These are phyloP conservation scores for Drosophila funebris DNA, from an alignment of 1,140 invertebrate genomes.

Conservation along the genomic window DNA sequence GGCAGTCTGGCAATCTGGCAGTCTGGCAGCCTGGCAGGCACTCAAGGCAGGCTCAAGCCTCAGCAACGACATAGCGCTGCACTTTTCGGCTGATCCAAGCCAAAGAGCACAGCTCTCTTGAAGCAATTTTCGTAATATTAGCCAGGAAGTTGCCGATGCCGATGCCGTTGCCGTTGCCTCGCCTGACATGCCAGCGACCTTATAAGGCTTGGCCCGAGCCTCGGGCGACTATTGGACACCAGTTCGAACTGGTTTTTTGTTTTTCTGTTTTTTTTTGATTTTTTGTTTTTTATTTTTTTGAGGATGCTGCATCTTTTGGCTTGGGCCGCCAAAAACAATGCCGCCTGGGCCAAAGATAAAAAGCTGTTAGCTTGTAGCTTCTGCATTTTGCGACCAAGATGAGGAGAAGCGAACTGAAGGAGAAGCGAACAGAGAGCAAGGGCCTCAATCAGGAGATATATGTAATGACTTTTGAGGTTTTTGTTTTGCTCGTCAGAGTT, in stretches of 20 bases:
- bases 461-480: constrained; percentile 81
- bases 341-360: constrained; percentile 79
- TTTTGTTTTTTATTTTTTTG: constrained; percentile 25
- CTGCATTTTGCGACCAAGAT: constrained; percentile 72
- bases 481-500: constrained; percentile 69
- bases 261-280: constrained; percentile 31
- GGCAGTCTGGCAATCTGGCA: background rate
- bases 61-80: constrained; percentile 28
- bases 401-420: background rate
- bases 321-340: constrained; percentile 58
- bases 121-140: constrained; percentile 83
- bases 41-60: constrained; percentile 26
- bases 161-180: constrained; percentile 11
- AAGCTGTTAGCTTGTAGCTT: constrained; percentile 83
- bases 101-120: constrained; percentile 33
- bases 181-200: constrained; percentile 71
- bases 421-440: constrained; percentile 1
- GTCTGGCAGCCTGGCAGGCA: constrained; percentile 26
- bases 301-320: constrained; percentile 34
- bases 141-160: constrained; percentile 70
- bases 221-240: constrained; percentile 31
- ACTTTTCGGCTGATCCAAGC: constrained; percentile 67
- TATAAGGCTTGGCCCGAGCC: constrained; percentile 58
- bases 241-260: constrained; percentile 43
- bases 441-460: constrained; percentile 63